phyloP scores from a whole-genome alignment of 2,113 vertebrate genomes.

The Mesembrinibis cayennensis region DNA sequence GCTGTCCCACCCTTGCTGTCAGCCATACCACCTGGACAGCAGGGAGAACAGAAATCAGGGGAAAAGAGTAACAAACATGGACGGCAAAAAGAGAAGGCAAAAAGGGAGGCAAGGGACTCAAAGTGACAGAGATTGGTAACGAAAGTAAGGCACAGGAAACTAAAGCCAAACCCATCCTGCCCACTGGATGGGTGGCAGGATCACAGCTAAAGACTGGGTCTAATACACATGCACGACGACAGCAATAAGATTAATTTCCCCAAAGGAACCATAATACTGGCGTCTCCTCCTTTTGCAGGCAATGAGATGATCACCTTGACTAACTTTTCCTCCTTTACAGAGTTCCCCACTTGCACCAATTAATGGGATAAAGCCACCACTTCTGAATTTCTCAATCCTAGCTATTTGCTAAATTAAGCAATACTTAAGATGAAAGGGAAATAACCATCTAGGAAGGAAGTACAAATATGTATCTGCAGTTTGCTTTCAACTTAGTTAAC shows the following conservation, averaged over 20 bases:
- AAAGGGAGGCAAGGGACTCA: neutral
- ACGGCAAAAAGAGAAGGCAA: neutral
- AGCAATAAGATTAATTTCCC: neutral
- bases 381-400: neutral
- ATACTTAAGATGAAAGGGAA: neutral
- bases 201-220: neutral
- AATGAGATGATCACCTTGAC: neutral
- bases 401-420: neutral
- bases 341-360: neutral
- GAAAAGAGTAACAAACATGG: accelerated
- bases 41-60: neutral
- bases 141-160: neutral
- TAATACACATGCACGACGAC: neutral
- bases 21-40: accelerated
- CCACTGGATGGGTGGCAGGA: neutral
- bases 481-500: neutral
- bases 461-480: neutral
- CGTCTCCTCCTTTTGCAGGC: neutral
- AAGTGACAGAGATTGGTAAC: neutral
- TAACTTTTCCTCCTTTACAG: neutral
- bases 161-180: neutral
- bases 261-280: neutral
- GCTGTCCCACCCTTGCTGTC: neutral
- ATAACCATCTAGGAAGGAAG: neutral
- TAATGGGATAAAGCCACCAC: neutral